These are phyloP conservation scores for Acanthosepion esculentum DNA, from an alignment of 2,888 invertebrate genomes.

Conservation along the genomic window DNA sequence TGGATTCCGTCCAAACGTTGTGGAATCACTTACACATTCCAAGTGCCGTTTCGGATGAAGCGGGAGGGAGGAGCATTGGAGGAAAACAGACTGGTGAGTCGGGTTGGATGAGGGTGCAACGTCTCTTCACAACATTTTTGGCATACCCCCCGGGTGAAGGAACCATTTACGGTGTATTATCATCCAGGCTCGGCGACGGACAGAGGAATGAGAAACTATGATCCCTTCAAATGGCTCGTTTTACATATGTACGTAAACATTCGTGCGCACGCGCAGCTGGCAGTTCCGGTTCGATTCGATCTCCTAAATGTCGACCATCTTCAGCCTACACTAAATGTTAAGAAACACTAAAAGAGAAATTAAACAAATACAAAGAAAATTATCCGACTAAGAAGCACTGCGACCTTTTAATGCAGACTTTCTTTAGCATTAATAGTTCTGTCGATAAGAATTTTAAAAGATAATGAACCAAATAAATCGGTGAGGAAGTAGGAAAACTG, in stretches of 20 bases:
- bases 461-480: no score
- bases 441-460: no score
- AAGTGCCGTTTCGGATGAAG: no score
- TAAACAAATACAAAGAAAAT: no score
- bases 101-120: background rate
- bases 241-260: background rate
- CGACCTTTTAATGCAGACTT: no score
- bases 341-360: no score
- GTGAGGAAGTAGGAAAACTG: no score
- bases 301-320: background rate
- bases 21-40: background rate
- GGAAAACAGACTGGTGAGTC: background rate
- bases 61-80: background rate
- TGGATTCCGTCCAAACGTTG: background rate
- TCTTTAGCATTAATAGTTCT: no score
- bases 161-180: conserved; percentile 22
- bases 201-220: background rate
- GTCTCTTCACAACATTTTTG: background rate
- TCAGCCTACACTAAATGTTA: background rate
- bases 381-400: no score
- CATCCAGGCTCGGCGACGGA: background rate
- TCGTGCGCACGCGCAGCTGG: background rate
- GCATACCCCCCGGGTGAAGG: conserved; percentile 33
- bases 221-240: background rate
- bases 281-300: background rate